Percentiles rank a stretch among this genome's conserved stretches.
These are phyloP conservation scores for Psylliodes chrysocephalus DNA, from an alignment of 2,888 invertebrate species.

Conservation along the genomic window DNA sequence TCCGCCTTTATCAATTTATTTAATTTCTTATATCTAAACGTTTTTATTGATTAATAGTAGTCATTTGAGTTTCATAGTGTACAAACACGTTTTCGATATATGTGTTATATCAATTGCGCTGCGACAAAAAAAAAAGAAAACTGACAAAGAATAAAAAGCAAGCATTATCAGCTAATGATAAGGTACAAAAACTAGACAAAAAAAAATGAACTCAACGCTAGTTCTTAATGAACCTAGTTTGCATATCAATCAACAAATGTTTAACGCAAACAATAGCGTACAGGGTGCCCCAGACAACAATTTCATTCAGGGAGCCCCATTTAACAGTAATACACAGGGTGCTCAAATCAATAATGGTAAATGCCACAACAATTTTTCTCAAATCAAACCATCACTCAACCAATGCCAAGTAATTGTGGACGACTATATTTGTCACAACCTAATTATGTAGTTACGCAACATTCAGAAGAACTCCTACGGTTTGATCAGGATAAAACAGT, in stretches of 20 bases:
- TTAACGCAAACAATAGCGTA: neutral
- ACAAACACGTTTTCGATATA: neutral
- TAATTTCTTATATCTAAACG: too few species aligned
- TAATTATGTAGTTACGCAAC: too few species aligned
- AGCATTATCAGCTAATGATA: neutral
- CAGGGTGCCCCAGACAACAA: neutral
- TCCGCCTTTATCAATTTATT: too few species aligned
- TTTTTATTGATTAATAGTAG: neutral
- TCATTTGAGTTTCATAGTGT: neutral
- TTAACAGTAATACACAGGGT: too few species aligned
- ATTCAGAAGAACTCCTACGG: too few species aligned
- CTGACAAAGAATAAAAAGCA: neutral
- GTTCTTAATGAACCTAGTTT: neutral
- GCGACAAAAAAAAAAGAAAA: neutral
- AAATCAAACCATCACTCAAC: neutral
- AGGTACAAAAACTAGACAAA: neutral
- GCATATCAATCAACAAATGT: neutral
- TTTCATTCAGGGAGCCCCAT: too few species aligned
- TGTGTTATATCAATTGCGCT: too few species aligned
- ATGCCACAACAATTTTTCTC: too few species aligned
- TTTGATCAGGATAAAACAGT: too few species aligned
- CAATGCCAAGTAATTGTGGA: too few species aligned
- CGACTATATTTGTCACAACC: too few species aligned
- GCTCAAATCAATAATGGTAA: too few species aligned
- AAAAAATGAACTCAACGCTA: neutral